Conservation (phyloP, 2,888 invertebrate species). For the Epirrita christyi region DNA sequence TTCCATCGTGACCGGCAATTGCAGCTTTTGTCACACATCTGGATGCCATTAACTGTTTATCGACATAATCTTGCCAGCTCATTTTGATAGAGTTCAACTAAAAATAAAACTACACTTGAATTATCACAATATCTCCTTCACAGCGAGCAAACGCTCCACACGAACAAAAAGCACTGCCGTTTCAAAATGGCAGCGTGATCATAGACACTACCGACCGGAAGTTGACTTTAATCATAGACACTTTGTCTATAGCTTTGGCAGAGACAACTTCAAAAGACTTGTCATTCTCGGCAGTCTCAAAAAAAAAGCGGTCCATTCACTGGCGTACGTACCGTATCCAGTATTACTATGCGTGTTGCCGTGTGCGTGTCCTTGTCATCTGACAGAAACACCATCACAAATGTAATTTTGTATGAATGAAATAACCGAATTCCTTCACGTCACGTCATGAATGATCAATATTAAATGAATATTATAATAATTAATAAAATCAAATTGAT, state of each 20-base stretch:
- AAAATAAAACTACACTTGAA: conserved; percentile 82
- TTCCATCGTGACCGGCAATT: conserved; percentile 97
- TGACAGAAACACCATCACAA: too few species aligned
- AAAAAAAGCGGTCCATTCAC: conserved; percentile 10
- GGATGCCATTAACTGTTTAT: conserved; percentile 98
- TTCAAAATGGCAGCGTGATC: conserved; percentile 81
- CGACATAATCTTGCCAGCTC: conserved; percentile 99
- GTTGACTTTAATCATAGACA: conserved; percentile 30
- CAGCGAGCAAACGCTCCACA: conserved; percentile 84
- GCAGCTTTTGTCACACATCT: conserved; percentile 97
- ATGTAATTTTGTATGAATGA: too few species aligned
- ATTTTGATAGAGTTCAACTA: conserved; percentile 87
- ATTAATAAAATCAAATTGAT: too few species aligned
- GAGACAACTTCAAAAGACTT: conserved; percentile 12
- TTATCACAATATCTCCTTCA: conserved; percentile 78
- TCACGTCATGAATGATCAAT: too few species aligned
- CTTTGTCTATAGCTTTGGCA: conserved; percentile 24
- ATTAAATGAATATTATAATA: too few species aligned
- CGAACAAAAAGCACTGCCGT: conserved; percentile 84
- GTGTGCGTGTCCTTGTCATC: too few species aligned
- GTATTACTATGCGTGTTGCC: too few species aligned
- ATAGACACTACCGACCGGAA: conserved; percentile 79
- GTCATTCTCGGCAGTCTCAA: neutral
- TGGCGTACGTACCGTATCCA: neutral
- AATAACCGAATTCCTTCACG: too few species aligned